phyloP scores from a whole-genome alignment of 35 echinoderm and acorn worm species.

The Apostichopus parvimensis region DNA sequence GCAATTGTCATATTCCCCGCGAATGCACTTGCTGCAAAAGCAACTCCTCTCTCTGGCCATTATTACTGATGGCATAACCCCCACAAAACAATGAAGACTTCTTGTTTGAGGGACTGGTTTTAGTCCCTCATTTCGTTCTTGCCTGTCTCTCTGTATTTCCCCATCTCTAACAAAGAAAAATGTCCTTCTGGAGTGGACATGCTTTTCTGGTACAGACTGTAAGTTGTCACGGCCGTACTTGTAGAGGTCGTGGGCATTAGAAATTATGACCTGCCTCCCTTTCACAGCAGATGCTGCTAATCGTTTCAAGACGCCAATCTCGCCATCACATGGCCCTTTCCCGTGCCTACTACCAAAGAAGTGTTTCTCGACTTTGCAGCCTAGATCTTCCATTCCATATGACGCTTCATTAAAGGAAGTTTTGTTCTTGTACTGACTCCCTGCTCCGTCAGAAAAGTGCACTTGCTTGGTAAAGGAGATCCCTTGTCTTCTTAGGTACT shows the following conservation, averaged over 20 bases:
- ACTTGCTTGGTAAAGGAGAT: background rate
- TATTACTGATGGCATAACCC: background rate
- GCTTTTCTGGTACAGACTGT: background rate
- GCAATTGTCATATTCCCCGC: background rate
- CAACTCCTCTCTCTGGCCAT: constrained; percentile 1
- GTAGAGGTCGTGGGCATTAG: constrained; percentile 9
- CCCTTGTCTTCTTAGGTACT: constrained; percentile 17
- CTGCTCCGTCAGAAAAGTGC: constrained; percentile 45
- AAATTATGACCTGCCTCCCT: constrained; percentile 12
- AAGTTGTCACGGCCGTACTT: constrained; percentile 2
- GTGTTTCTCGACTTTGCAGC: constrained; percentile 33
- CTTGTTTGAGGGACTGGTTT: background rate
- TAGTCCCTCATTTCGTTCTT: background rate
- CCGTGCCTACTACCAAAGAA: constrained; percentile 62
- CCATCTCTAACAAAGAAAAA: constrained; percentile 47
- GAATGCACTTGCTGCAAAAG: constrained; percentile 17
- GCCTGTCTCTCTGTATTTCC: background rate
- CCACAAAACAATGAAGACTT: background rate
- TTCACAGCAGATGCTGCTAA: constrained; percentile 6
- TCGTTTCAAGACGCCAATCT: constrained; percentile 47
- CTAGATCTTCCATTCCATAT: background rate
- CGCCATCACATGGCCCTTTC: constrained; percentile 61
- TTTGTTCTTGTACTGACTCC: constrained; percentile 42
- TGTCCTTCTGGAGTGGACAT: constrained; percentile 8
- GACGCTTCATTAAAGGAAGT: constrained; percentile 30